A percentile compares a stretch with the other conserved stretches of the same genome.
Evolutionary conservation across 2,797 vertebrate species (phyloP).

Genomic region (Myotis vivesi): DNA sequence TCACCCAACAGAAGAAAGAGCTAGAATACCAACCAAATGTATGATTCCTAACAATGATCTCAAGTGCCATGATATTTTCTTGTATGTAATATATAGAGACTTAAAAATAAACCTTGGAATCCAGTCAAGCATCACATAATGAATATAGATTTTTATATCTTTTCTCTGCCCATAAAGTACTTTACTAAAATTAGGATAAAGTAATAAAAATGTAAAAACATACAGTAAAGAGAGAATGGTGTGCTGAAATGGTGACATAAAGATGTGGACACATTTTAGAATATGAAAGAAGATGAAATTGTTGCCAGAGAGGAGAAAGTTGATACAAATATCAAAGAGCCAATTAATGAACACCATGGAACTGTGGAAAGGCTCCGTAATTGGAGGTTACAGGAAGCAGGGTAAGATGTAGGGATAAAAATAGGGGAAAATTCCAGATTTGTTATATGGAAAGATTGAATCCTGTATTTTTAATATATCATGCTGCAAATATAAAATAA

Average conservation of each 20-base stretch:
- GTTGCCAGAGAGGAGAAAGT: neutral
- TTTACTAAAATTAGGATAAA: neutral
- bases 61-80: neutral
- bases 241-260: neutral
- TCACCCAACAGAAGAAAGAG: neutral
- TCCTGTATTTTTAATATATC: neutral
- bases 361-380: neutral
- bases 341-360: neutral
- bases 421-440: neutral
- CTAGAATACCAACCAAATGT: neutral
- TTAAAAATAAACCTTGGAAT: neutral
- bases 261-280: neutral
- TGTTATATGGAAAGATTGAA: neutral
- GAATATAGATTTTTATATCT: neutral
- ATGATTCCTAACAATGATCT: neutral
- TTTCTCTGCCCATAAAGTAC: neutral
- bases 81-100: neutral
- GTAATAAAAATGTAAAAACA: neutral
- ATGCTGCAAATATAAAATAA: neutral
- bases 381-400: neutral
- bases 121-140: neutral
- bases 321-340: neutral
- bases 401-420: neutral
- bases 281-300: neutral
- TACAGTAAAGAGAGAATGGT: neutral